Conservation (phyloP, 2,797 vertebrate species). For the Adelosebastes latens region DNA sequence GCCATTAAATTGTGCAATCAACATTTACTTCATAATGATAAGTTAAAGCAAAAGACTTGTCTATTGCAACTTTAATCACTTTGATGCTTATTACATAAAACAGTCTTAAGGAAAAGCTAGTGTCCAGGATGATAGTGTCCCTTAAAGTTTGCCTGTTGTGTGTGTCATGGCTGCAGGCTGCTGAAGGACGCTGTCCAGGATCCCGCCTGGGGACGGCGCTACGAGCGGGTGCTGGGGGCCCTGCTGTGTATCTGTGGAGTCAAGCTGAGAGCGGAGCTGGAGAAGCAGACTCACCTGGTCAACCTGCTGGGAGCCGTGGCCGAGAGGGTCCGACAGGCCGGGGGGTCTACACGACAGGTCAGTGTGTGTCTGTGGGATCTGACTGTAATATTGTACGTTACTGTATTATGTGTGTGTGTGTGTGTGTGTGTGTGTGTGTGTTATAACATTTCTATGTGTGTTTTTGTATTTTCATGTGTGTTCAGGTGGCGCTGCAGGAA, state of each 20-base stretch:
- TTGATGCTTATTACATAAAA: neutral
- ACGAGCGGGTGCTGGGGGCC: constrained; percentile 91
- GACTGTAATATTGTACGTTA: neutral
- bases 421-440: neutral
- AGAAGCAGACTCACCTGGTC: constrained; percentile 92
- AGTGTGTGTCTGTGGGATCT: constrained; percentile 26
- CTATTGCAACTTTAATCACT: neutral
- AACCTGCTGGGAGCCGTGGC: constrained; percentile 92
- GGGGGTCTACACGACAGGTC: constrained; percentile 92
- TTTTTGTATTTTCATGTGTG: constrained; percentile 3
- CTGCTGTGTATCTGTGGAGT: constrained; percentile 92
- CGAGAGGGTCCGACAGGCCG: constrained; percentile 92
- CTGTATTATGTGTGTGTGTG: neutral
- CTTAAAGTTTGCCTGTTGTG: neutral
- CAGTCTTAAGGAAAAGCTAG: neutral
- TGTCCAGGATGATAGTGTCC: neutral
- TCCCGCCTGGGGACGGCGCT: constrained; percentile 88
- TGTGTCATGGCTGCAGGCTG: constrained; percentile 83
- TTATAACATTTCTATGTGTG: neutral
- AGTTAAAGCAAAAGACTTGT: neutral
- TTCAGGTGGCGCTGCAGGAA: constrained; percentile 88
- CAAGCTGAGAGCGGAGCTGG: constrained; percentile 89
- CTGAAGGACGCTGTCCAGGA: constrained; percentile 94
- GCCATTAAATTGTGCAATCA: neutral
- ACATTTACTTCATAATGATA: neutral